Evolutionary conservation across 2,888 invertebrate species (phyloP), one percentile per base, ranked within the genome.

Genomic region (Epirrhoe tristata): DNA sequence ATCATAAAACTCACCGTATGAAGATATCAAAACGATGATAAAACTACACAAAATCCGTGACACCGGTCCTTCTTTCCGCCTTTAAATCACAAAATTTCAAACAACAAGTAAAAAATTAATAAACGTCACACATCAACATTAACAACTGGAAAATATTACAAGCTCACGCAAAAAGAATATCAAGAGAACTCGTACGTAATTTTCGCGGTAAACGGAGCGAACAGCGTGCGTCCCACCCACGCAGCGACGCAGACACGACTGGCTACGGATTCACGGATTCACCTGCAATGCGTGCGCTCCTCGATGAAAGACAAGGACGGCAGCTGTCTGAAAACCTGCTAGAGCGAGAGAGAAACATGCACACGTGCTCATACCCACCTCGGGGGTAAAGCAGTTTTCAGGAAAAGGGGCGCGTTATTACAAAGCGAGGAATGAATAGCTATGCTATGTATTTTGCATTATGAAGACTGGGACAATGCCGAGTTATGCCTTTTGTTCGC

Each of bases 221-320:
- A 72, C 71, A 70, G 66, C 77, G 75, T 77, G 76, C 89, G 88
- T 83, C 77, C 83, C 83, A 78, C 88, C 85, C 85, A 85, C 88
- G 82, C 84, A 78, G 73, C 81, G 77, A 76, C 77, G 75, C 66
- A 79, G 80, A 81, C 84, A 82, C 88, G 88, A 93, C 93, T 93
- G 84, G 78, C 78, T 7, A 51, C 63, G 56, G 48, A 60, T 34
- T 36, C 65, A 50, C 68, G 71, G 70, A 70, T 64, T 89, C 90
- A 93, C 93, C 93, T 93, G 93, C 93, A 93, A 87, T 93, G 92
- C 93, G 93, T 91, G 91, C 90, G 93, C 90, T 89, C 87, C 81
- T 89, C 88, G 86, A 81, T 80, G 80, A 73, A 54, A 63, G 81
- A 89, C 53, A 69, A 83, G 81, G 87, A 87, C 67, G 64, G 76